A percentile compares a stretch with the other conserved stretches of the same genome.
phyloP scores from a whole-genome alignment of 2,888 invertebrate genomes.

The Arctia plantaginis region DNA sequence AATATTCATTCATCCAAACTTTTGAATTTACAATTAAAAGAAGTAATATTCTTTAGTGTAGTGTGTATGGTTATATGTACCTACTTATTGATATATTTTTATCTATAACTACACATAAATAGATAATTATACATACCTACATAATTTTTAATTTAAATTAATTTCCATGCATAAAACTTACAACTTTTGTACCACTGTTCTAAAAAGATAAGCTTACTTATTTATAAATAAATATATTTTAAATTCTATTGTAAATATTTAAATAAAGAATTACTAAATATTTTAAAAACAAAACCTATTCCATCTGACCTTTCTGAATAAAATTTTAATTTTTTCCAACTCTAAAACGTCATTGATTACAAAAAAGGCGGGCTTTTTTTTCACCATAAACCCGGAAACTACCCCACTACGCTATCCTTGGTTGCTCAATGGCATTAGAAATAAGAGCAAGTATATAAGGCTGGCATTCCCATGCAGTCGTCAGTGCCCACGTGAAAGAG shows the following conservation, averaged over 20 bases:
- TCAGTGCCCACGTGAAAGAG: constrained; percentile 46
- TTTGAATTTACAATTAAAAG: too few relatives aligned
- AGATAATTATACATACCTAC: too few relatives aligned
- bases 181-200: too few relatives aligned
- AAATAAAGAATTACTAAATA: background rate
- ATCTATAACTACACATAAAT: too few relatives aligned
- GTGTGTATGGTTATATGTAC: too few relatives aligned
- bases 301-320: background rate
- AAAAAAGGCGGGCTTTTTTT: constrained; percentile 11
- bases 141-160: too few relatives aligned
- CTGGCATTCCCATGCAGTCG: constrained; percentile 23
- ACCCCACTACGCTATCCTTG: constrained; percentile 56
- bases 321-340: background rate
- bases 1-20: too few relatives aligned
- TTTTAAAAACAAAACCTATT: background rate
- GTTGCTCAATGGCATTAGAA: constrained; percentile 52
- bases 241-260: background rate
- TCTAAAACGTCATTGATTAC: background rate
- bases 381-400: constrained; percentile 52
- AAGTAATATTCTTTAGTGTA: too few relatives aligned
- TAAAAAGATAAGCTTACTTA: background rate
- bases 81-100: too few relatives aligned
- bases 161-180: too few relatives aligned
- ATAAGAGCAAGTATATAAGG: constrained; percentile 69
- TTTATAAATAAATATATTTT: background rate